Base-by-base conservation (phyloP, 2,888 invertebrate genomes). In the Cremastobaeus sp. region DNA sequence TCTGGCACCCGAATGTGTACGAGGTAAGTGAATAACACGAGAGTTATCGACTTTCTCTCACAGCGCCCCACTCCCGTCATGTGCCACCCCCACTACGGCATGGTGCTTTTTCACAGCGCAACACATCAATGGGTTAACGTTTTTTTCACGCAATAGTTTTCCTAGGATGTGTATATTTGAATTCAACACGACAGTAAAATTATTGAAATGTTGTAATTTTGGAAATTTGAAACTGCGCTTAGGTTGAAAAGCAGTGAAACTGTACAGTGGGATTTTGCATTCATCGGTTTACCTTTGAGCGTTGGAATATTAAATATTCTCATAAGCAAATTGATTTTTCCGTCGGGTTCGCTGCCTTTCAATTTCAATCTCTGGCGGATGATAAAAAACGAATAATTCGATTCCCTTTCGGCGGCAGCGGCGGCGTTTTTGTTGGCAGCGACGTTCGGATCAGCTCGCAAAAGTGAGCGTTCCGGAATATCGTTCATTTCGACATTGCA, bases 1-100 rank as follows among this genome's bases (percentile, higher is more conserved):
- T 99, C 82, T 99, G 99, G 98, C 99, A 99, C 91, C 99, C 99
- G 79, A 99, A 99, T 91, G 99, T 99, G 15, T 99, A 99, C 90
- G 99, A 99, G 93, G 97, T 96, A 90, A 93, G 93, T 90, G 81
- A 83, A 62, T 69, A 59, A 83, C 82, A 81, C 71, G 75, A 76
- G 78, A 79, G 82, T 77, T 83, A 81, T 74, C 74, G 73, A 76
- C 76, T 76, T 70, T 70, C 77, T 76, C 72, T 74, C 69, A 55
- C 55, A 30, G 52, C 62, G 8, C 37, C 43, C 39, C 57, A 37
- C 59, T 43, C 55, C 32, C 62, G 57, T 35, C 32, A 32, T n/a
- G 11, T 32, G 32, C 9, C 32, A 32, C 25, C 25, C 3, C 25
- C 8, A 5, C 25, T 25, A 3, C 25, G 4, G 25, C 25, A 8